Conservation (phyloP, 2,888 invertebrate genomes). For the Rotaria magnacalcarata region DNA sequence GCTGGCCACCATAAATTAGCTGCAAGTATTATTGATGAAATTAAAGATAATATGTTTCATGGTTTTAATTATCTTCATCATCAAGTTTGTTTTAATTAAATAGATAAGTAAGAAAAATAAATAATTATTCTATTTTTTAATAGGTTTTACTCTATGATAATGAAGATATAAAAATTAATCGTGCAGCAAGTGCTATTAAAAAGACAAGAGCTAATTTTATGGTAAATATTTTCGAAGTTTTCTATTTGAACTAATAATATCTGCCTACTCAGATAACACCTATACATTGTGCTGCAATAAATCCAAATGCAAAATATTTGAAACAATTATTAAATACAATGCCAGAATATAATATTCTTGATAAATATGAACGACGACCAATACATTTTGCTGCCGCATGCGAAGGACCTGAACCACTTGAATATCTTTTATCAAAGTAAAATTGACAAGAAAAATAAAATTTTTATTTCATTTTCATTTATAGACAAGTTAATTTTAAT, state of each 20-base stretch:
- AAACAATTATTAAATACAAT: conserved; percentile 58
- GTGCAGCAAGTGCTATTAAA: conserved; percentile 59
- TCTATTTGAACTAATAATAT: too few relatives aligned
- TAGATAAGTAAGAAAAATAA: neutral
- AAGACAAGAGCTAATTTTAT: conserved; percentile 54
- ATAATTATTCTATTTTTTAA: conserved; percentile 45
- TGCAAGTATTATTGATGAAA: conserved; percentile 56
- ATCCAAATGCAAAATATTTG: conserved; percentile 61
- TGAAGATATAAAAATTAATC: conserved; percentile 51
- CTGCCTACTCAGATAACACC: conserved; percentile 59
- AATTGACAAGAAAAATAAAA: conserved; percentile 46
- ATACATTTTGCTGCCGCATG: conserved; percentile 64
- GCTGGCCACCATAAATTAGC: conserved; percentile 60
- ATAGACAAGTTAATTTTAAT: conserved; percentile 54
- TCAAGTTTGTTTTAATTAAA: conserved; percentile 51
- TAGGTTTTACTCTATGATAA: conserved; percentile 56
- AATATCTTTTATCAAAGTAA: conserved; percentile 53
- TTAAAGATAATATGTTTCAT: conserved; percentile 53
- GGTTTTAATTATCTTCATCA: conserved; percentile 60
- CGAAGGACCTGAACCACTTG: conserved; percentile 60
- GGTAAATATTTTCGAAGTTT: conserved; percentile 48
- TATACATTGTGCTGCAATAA: conserved; percentile 63
- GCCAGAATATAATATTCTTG: conserved; percentile 61
- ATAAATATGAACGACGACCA: conserved; percentile 59
- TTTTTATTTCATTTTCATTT: conserved; percentile 37